Evolutionary conservation across 1,140 invertebrate species (phyloP).

Genomic region (Drosophila sp.): DNA sequence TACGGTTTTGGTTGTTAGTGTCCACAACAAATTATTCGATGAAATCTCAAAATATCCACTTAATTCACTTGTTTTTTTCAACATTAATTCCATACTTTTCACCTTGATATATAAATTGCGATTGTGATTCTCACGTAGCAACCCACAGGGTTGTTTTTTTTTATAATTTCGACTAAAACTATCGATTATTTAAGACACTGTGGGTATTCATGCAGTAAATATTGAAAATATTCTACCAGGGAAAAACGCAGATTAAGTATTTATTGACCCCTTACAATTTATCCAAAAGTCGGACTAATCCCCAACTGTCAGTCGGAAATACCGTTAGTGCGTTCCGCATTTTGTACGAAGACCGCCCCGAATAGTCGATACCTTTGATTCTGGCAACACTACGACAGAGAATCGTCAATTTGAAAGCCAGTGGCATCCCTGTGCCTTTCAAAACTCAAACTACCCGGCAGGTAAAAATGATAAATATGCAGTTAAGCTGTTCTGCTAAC

Average conservation of each 20-base stretch:
- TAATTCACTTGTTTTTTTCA: constrained; percentile 64
- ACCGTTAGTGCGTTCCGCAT: no score
- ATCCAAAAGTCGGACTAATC: no score
- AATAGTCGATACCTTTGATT: no score
- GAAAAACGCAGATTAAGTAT: no score
- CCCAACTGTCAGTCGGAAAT: no score
- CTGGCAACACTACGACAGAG: background rate
- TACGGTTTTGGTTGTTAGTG: constrained; percentile 25
- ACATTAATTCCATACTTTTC: constrained; percentile 75
- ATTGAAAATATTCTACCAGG: no score
- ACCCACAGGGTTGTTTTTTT: background rate
- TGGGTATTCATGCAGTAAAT: background rate
- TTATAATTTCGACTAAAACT: background rate
- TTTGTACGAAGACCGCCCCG: no score
- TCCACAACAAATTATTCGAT: constrained; percentile 47
- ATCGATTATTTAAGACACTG: background rate
- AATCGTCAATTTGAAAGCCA: background rate
- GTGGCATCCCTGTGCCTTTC: background rate
- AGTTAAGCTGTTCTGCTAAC: background rate
- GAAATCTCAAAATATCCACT: constrained; percentile 45
- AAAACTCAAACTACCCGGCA: constrained; percentile 7
- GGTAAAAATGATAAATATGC: constrained; percentile 4
- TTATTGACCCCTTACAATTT: no score
- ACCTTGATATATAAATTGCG: constrained; percentile 57
- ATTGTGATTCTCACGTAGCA: constrained; percentile 47